phyloP scores from a whole-genome alignment of 2,888 invertebrate species.

The Drosophila anomalata region DNA sequence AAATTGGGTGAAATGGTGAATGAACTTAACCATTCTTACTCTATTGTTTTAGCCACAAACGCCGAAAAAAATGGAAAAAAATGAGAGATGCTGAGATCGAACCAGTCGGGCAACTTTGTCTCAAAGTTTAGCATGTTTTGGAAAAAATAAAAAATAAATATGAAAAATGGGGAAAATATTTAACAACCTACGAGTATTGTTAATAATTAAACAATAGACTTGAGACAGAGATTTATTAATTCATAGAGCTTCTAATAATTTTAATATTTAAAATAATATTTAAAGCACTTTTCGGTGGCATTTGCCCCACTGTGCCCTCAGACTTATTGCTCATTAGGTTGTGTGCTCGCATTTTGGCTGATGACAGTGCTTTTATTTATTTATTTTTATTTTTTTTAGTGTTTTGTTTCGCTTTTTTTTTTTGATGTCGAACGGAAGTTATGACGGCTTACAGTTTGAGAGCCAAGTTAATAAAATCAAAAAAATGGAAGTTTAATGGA shows the following conservation, averaged over 20 bases:
- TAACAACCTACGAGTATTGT: conserved; percentile 36
- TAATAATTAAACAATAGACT: conserved; percentile 14
- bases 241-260: too few species aligned
- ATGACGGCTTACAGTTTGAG: conserved; percentile 29
- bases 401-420: conserved; percentile 17
- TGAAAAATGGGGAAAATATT: conserved; percentile 60
- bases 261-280: too few species aligned
- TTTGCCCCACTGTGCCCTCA: conserved; percentile 1
- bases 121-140: conserved; percentile 52
- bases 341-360: conserved; percentile 28
- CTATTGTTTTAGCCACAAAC: conserved; percentile 40
- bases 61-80: conserved; percentile 10
- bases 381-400: conserved; percentile 20
- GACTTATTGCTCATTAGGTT: conserved; percentile 38
- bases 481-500: conserved; percentile 1
- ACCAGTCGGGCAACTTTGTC: conserved; percentile 66
- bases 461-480: conserved; percentile 3
- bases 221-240: not conserved
- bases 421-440: conserved; percentile 52
- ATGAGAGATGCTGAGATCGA: conserved; percentile 38
- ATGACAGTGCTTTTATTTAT: conserved; percentile 25
- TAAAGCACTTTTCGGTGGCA: not conserved
- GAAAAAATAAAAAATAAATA: conserved; percentile 17
- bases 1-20: conserved; percentile 74
- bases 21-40: conserved; percentile 48